A percentile compares a stretch with the other conserved stretches of the same genome.
Evolutionary conservation across 2,888 invertebrate genomes (phyloP).

Genomic region (Cephus sareptanus): DNA sequence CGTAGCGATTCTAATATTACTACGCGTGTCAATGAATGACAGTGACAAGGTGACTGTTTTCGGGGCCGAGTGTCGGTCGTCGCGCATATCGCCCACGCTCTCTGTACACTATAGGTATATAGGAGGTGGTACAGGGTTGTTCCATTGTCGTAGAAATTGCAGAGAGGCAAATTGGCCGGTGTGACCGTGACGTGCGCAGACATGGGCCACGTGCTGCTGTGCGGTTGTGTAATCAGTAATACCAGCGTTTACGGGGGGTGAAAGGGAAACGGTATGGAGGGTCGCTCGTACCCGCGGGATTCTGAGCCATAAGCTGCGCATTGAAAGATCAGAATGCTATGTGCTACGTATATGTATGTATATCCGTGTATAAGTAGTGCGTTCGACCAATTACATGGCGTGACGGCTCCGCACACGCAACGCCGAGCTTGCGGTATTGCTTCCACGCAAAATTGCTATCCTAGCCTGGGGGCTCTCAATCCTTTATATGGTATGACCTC

Average conservation of each 20-base stretch:
- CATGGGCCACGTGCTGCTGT: slow-evolving; percentile 60
- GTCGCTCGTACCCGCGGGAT: neutral
- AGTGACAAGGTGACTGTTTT: neutral
- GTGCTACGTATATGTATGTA: slow-evolving; percentile 1
- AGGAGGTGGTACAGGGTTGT: slow-evolving; percentile 26
- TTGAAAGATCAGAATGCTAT: slow-evolving; percentile 41
- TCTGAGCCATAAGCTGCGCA: slow-evolving; percentile 13
- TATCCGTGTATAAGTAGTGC: slow-evolving; percentile 2
- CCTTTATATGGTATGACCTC: neutral
- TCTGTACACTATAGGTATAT: neutral
- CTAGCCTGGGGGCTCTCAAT: neutral
- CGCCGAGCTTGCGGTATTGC: neutral
- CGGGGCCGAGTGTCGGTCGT: neutral
- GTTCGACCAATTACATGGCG: slow-evolving; percentile 37
- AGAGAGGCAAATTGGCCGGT: slow-evolving; percentile 65
- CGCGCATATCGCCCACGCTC: neutral
- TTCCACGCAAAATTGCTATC: slow-evolving; percentile 1
- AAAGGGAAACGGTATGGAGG: slow-evolving; percentile 30
- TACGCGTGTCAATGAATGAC: neutral
- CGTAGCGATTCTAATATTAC: neutral
- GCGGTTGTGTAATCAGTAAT: slow-evolving; percentile 63
- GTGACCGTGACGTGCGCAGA: slow-evolving; percentile 62
- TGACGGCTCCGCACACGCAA: neutral
- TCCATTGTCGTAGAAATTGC: slow-evolving; percentile 53
- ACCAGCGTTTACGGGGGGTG: slow-evolving; percentile 51